Evolutionary conservation across 2,888 invertebrate genomes (phyloP).

Genomic region (Pyrgus malvae): DNA sequence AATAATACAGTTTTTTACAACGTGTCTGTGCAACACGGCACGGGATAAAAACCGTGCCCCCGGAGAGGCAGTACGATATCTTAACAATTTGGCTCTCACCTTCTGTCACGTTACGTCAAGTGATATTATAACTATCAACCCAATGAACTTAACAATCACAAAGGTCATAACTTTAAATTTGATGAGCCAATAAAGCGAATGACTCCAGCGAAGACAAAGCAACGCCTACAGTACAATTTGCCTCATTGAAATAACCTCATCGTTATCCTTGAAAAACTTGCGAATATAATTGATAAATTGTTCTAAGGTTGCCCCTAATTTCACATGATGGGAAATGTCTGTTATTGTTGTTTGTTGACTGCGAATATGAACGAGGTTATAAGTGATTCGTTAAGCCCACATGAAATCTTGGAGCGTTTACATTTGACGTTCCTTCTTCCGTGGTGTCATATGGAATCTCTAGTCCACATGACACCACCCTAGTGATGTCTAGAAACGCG

Average conservation of each 20-base stretch:
- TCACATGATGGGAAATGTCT: not conserved
- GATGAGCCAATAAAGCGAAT: conserved; percentile 11
- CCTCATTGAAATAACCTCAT: conserved; percentile 35
- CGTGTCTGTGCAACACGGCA: no score
- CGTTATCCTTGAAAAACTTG: conserved; percentile 23
- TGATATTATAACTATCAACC: not conserved
- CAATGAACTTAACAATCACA: not conserved
- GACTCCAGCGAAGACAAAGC: conserved; percentile 1
- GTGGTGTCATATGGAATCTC: no score
- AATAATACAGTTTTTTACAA: no score
- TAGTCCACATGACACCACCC: no score
- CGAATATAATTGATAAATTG: conserved; percentile 30
- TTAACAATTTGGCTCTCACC: no score
- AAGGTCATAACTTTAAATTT: conserved; percentile 11
- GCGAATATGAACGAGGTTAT: no score
- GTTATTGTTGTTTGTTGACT: not conserved
- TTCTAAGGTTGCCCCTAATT: conserved; percentile 23
- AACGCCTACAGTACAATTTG: conserved; percentile 42
- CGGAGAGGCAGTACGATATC: no score
- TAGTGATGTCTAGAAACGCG: no score
- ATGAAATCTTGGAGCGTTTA: no score
- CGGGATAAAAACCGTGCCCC: no score
- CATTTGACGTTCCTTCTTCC: no score
- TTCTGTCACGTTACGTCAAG: not conserved
- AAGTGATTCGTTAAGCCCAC: no score